Percentiles rank a stretch among this genome's conserved stretches.
Evolutionary conservation across 2,888 invertebrate genomes (phyloP).

Genomic region (Acleris holmiana): DNA sequence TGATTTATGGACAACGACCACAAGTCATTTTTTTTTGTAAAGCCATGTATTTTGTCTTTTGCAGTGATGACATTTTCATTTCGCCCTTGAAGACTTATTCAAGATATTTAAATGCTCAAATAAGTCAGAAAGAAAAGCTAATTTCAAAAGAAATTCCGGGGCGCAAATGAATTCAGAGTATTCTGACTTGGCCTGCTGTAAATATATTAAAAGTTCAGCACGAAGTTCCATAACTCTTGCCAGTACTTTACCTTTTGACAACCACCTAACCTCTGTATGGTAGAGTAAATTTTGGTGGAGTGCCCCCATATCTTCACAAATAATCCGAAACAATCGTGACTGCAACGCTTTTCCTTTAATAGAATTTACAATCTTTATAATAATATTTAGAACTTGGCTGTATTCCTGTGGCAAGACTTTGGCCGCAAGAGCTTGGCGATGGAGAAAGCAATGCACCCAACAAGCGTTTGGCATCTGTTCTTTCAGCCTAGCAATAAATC

Average conservation of each 20-base stretch:
- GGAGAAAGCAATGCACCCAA: too few species aligned
- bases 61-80: constrained; percentile 44
- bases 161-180: constrained; percentile 37
- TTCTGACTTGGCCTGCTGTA: too few species aligned
- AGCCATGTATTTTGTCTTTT: constrained; percentile 38
- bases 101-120: constrained; percentile 43
- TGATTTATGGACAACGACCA: constrained; percentile 21
- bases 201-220: constrained; percentile 35
- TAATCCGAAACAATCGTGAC: too few species aligned
- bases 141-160: constrained; percentile 45
- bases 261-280: constrained; percentile 15
- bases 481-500: too few species aligned
- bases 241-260: constrained; percentile 17
- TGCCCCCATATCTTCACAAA: too few species aligned
- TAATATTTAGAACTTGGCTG: too few species aligned
- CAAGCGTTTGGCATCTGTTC: too few species aligned
- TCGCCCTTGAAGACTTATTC: constrained; percentile 42
- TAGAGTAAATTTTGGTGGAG: constrained; percentile 17
- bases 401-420: too few species aligned
- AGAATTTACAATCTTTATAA: too few species aligned
- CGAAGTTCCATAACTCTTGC: constrained; percentile 16
- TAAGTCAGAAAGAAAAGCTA: constrained; percentile 44
- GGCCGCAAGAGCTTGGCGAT: too few species aligned
- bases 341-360: too few species aligned
- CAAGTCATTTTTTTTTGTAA: constrained; percentile 31